phyloP scores from a whole-genome alignment of 2,888 invertebrate species.

The Drosophila neonasuta region DNA sequence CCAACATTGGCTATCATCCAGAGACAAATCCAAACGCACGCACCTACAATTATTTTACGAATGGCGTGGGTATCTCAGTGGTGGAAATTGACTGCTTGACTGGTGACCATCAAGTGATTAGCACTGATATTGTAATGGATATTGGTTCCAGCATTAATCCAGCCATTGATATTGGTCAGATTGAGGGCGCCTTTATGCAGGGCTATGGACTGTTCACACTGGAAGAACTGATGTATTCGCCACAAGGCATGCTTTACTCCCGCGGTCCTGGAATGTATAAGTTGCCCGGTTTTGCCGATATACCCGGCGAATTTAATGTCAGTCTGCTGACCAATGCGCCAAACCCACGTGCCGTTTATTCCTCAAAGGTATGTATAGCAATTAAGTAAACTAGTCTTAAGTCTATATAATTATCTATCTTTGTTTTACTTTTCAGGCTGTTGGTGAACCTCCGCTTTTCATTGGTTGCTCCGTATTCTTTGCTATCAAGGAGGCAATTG shows the following conservation, averaged over 20 bases:
- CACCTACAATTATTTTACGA: constrained; percentile 92
- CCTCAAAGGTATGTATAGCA: constrained; percentile 89
- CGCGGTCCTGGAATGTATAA: constrained; percentile 97
- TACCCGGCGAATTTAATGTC: constrained; percentile 96
- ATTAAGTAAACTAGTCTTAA: too few relatives aligned
- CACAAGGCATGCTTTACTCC: constrained; percentile 90
- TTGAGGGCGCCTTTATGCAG: constrained; percentile 97
- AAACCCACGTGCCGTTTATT: constrained; percentile 95
- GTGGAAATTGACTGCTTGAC: constrained; percentile 97
- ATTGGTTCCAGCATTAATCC: constrained; percentile 97
- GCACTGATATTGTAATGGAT: constrained; percentile 98
- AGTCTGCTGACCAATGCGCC: constrained; percentile 94
- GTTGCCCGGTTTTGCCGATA: constrained; percentile 95
- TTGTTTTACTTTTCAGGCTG: constrained; percentile 86
- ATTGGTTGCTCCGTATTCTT: constrained; percentile 93
- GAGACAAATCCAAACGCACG: constrained; percentile 86
- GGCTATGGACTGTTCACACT: constrained; percentile 96
- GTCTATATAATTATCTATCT: neutral
- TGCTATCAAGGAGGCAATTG: constrained; percentile 94
- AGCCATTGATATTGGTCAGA: constrained; percentile 97
- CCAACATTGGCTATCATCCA: constrained; percentile 88
- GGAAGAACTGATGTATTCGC: constrained; percentile 94
- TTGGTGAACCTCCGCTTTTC: constrained; percentile 97
- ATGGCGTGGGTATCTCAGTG: constrained; percentile 92
- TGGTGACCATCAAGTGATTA: constrained; percentile 94